Conservation (phyloP, 2,888 invertebrate species). For the Schizaphis graminum region DNA sequence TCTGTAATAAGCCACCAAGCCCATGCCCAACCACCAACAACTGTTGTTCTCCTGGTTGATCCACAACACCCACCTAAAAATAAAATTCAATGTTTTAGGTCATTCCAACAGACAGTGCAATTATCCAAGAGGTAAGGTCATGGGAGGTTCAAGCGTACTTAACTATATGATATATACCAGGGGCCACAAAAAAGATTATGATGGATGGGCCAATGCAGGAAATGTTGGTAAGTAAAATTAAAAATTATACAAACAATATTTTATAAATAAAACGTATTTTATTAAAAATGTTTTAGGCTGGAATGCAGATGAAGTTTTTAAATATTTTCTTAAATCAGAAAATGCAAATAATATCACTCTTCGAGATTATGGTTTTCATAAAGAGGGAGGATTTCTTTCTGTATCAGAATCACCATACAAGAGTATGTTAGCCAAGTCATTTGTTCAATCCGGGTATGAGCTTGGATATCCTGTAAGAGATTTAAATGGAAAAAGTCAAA, state of each 20-base stretch:
- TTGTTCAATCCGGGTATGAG: slow-evolving; percentile 77
- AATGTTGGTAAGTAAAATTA: slow-evolving; percentile 73
- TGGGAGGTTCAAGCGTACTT: slow-evolving; percentile 85
- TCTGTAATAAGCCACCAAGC: slow-evolving; percentile 99
- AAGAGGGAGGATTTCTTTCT: slow-evolving; percentile 75
- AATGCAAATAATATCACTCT: slow-evolving; percentile 77
- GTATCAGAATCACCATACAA: slow-evolving; percentile 75
- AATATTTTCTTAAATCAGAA: slow-evolving; percentile 85
- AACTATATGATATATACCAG: slow-evolving; percentile 87
- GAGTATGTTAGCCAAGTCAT: slow-evolving; percentile 75
- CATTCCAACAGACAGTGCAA: slow-evolving; percentile 66
- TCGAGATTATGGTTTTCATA: slow-evolving; percentile 74
- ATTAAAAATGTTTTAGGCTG: slow-evolving; percentile 73
- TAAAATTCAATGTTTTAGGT: slow-evolving; percentile 58
- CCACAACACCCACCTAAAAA: slow-evolving; percentile 93
- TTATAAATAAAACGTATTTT: background rate
- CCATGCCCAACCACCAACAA: slow-evolving; percentile 98
- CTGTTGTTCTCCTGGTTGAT: slow-evolving; percentile 87
- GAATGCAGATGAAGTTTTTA: slow-evolving; percentile 80
- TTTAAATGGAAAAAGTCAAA: slow-evolving; percentile 76
- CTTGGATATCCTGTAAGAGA: slow-evolving; percentile 76
- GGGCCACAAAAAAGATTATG: slow-evolving; percentile 81
- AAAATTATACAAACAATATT: background rate
- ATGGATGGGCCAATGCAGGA: slow-evolving; percentile 81
- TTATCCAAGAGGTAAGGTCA: slow-evolving; percentile 77